Conservation (phyloP, 2,888 invertebrate species). For the Lasioglossum malachurum region DNA sequence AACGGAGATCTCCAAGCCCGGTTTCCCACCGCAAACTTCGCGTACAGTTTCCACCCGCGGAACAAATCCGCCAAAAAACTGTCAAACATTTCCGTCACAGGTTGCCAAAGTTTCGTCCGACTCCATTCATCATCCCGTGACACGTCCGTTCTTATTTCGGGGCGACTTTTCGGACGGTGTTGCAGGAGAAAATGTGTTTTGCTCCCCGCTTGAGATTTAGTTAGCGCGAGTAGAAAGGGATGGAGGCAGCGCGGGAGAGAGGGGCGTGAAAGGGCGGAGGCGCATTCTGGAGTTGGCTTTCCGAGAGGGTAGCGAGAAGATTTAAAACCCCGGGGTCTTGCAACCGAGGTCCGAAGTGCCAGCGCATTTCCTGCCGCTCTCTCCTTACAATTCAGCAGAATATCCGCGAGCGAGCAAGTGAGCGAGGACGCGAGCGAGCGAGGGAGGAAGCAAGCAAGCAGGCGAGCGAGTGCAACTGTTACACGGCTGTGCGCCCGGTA, state of each 20-base stretch:
- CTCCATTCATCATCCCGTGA: background rate
- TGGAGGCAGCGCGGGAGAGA: too few relatives aligned
- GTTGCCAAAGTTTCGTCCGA: background rate
- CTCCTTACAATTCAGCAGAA: conserved; percentile 13
- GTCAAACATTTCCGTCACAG: background rate
- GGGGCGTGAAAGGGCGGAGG: background rate
- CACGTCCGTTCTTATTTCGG: background rate
- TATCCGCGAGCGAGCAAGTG: background rate
- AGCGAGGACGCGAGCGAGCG: background rate
- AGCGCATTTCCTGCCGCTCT: conserved; percentile 5
- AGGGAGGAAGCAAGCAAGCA: too few relatives aligned
- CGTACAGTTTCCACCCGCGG: background rate
- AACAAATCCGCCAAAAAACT: background rate
- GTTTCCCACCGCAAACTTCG: too few relatives aligned
- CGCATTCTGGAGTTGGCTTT: background rate
- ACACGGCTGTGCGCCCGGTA: background rate
- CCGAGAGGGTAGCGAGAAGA: conserved; percentile 4
- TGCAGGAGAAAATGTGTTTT: background rate
- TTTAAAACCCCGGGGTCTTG: conserved; percentile 7
- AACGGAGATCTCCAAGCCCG: too few relatives aligned
- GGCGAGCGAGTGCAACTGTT: background rate
- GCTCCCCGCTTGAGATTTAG: background rate
- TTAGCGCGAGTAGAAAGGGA: background rate
- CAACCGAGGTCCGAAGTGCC: conserved; percentile 8
- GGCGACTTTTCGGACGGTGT: background rate